Conservation (phyloP, 2,888 invertebrate genomes). For the Apamea monoglypha region DNA sequence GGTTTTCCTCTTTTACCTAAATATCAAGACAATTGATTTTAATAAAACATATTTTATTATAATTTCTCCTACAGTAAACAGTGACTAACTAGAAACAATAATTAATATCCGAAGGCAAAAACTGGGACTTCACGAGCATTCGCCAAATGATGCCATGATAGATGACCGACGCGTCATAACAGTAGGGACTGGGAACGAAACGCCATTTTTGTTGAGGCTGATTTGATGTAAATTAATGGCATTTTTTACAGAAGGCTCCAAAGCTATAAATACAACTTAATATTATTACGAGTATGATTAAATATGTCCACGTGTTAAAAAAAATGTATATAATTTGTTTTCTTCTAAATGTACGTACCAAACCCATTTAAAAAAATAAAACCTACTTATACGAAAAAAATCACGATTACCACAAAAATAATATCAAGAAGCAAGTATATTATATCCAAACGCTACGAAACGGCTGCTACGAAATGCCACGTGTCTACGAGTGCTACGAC, state of each 20-base stretch:
- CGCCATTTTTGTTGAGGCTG: slow-evolving; percentile 35
- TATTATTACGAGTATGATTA: not conserved
- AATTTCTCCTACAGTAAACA: slow-evolving; percentile 12
- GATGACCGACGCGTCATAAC: slow-evolving; percentile 55
- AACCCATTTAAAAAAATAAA: not conserved
- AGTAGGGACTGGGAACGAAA: slow-evolving; percentile 26
- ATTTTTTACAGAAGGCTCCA: not conserved
- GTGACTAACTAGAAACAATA: slow-evolving; percentile 42
- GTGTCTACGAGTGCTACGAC: slow-evolving; percentile 47
- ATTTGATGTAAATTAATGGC: slow-evolving; percentile 46
- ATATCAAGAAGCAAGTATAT: not conserved
- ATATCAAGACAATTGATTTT: not conserved
- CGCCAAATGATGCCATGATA: slow-evolving; percentile 48
- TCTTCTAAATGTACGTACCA: not conserved
- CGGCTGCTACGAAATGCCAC: slow-evolving; percentile 39
- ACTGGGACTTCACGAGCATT: slow-evolving; percentile 37
- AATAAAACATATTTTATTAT: not conserved
- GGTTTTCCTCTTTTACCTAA: not conserved
- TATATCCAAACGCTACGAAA: slow-evolving; percentile 19
- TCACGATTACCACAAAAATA: not conserved
- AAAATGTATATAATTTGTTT: not conserved
- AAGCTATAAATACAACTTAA: not conserved
- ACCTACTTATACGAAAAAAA: not conserved
- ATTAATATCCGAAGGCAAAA: slow-evolving; percentile 49
- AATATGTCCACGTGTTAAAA: not conserved